Evolutionary conservation across 1,140 invertebrate genomes (phyloP).

Genomic region (Brachystomella parvula): DNA sequence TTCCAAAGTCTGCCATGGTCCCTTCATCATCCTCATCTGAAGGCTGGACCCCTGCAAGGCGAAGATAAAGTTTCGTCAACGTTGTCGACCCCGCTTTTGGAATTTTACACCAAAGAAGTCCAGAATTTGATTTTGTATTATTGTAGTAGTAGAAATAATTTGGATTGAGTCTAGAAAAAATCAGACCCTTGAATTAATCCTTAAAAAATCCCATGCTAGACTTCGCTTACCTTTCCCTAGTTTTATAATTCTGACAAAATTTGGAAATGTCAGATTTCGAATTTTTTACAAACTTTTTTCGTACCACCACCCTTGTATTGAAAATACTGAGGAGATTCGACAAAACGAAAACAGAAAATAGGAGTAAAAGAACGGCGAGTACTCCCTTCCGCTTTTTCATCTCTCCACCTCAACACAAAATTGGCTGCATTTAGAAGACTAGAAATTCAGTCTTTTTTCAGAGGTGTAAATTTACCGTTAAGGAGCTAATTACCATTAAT

Average conservation of each 20-base stretch:
- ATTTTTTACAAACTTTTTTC: not conserved
- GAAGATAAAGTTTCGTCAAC: slow-evolving; percentile 31
- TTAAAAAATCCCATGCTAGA: not conserved
- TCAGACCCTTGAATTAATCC: not conserved
- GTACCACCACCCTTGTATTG: not conserved
- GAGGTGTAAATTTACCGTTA: no score
- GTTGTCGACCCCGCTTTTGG: slow-evolving; percentile 35
- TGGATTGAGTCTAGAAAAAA: slow-evolving; percentile 24
- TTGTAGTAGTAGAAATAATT: slow-evolving; percentile 35
- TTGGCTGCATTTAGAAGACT: no score
- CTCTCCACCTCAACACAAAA: no score
- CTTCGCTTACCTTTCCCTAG: not conserved
- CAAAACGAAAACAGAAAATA: not conserved
- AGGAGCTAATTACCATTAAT: not conserved
- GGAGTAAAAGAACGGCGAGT: not conserved
- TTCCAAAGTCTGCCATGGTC: not conserved
- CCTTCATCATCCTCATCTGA: slow-evolving; percentile 14
- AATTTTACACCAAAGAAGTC: slow-evolving; percentile 36
- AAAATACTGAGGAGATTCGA: not conserved
- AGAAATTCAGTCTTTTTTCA: no score
- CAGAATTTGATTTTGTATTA: slow-evolving; percentile 15
- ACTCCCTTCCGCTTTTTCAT: no score
- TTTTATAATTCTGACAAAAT: not conserved
- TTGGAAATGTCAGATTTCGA: not conserved
- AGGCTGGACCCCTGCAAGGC: slow-evolving; percentile 28